A percentile compares a stretch with the other conserved stretches of the same genome.
Evolutionary conservation across 2,797 vertebrate species (phyloP).

Genomic region (Remorina albescens): DNA sequence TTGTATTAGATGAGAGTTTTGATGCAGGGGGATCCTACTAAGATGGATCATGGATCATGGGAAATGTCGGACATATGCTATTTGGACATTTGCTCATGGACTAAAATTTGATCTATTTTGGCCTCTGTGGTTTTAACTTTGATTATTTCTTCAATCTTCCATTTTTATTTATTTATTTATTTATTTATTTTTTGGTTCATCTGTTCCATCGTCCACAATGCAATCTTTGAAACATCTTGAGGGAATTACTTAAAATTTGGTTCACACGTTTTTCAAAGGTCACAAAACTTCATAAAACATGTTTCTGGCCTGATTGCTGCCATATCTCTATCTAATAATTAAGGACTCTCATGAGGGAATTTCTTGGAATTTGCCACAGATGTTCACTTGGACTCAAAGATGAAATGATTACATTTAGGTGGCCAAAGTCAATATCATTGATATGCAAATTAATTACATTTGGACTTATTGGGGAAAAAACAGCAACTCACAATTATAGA

Average conservation of each 20-base stretch:
- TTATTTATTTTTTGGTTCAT: too few species aligned
- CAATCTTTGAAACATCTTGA: background rate
- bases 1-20: background rate
- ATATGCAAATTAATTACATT: background rate
- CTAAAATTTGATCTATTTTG: background rate
- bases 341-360: too few species aligned
- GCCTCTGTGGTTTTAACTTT: background rate
- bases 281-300: too few species aligned
- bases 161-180: too few species aligned
- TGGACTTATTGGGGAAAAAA: too few species aligned
- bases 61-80: background rate
- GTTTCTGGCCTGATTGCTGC: too few species aligned
- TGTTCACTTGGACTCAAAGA: background rate
- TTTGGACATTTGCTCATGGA: background rate
- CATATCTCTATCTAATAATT: too few species aligned
- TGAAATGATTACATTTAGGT: background rate
- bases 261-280: background rate
- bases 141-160: too few species aligned
- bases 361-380: background rate
- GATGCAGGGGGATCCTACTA: background rate
- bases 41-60: slow-evolving; percentile 4
- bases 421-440: background rate
- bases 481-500: too few species aligned
- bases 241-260: background rate
- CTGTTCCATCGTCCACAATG: too few species aligned